These are phyloP conservation scores for Clunio marinus DNA, from an alignment of 2,888 invertebrate genomes.

Conservation along the genomic window DNA sequence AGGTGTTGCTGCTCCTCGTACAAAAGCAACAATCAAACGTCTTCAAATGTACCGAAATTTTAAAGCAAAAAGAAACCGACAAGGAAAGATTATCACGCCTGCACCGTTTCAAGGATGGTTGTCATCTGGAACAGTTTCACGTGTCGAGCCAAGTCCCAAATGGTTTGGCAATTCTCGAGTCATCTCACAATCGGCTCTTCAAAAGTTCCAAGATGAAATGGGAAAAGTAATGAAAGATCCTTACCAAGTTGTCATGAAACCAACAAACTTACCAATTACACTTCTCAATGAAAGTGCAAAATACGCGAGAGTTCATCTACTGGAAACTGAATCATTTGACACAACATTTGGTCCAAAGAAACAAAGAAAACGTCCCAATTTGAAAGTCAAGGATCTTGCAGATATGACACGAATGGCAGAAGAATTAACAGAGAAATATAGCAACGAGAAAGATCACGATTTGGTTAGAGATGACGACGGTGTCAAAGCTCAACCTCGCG, in stretches of 20 bases:
- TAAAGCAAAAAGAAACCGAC: constrained; percentile 86
- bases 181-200: constrained; percentile 83
- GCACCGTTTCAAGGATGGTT: constrained; percentile 92
- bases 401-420: constrained; percentile 71
- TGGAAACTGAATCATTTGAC: constrained; percentile 93
- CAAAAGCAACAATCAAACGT: constrained; percentile 91
- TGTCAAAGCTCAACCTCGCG: constrained; percentile 73
- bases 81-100: constrained; percentile 85
- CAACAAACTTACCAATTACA: constrained; percentile 90
- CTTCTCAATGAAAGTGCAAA: constrained; percentile 88
- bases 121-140: constrained; percentile 81
- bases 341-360: constrained; percentile 94
- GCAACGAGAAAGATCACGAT: constrained; percentile 76
- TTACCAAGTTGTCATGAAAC: constrained; percentile 95
- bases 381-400: constrained; percentile 69
- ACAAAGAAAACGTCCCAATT: constrained; percentile 82
- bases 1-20: constrained; percentile 78
- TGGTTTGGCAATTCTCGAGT: constrained; percentile 99
- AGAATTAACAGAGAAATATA: constrained; percentile 70
- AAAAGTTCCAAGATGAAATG: constrained; percentile 90
- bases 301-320: constrained; percentile 84
- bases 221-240: constrained; percentile 93
- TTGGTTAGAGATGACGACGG: constrained; percentile 78
- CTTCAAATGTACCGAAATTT: constrained; percentile 98
- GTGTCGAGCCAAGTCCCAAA: constrained; percentile 95